A percentile compares a stretch with the other conserved stretches of the same genome.
These are phyloP conservation scores for Muntiacus muntjak DNA, from an alignment of 2,113 vertebrate genomes.

Conservation along the genomic window DNA sequence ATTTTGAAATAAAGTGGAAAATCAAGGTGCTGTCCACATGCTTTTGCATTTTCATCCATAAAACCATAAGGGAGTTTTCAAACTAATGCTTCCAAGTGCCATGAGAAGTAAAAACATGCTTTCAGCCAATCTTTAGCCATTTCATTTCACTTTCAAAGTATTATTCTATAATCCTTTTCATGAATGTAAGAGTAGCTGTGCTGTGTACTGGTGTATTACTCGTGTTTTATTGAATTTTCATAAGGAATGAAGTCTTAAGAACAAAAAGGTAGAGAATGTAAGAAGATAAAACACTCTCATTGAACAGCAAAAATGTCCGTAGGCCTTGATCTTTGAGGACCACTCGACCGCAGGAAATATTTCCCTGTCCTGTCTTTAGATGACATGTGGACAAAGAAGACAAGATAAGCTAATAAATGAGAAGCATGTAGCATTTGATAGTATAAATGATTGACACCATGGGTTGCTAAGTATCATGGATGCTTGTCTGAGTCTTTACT, in stretches of 20 bases:
- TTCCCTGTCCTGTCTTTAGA: background rate
- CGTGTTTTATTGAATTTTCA: conserved; percentile 30
- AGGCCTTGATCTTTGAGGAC: background rate
- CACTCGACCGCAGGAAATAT: background rate
- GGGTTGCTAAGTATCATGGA: conserved; percentile 52
- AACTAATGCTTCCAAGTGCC: background rate
- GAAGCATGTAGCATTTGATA: conserved; percentile 41
- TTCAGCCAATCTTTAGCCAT: background rate
- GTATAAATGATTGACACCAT: background rate
- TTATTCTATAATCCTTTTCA: background rate
- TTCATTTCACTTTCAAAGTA: conserved; percentile 13
- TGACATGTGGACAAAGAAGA: conserved; percentile 37
- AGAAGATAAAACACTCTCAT: conserved; percentile 11
- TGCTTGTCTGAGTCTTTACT: conserved; percentile 40
- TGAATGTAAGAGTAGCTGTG: background rate
- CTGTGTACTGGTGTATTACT: background rate
- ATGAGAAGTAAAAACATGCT: background rate
- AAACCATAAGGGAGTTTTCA: background rate
- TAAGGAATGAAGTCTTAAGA: conserved; percentile 2
- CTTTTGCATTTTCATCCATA: background rate
- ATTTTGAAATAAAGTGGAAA: background rate
- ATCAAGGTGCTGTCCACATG: background rate
- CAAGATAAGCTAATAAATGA: background rate
- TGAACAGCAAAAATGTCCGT: background rate
- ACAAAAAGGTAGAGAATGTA: background rate